These are phyloP conservation scores for Thaumatotibia leucotreta DNA, from an alignment of 1,140 invertebrate species.

Conservation along the genomic window DNA sequence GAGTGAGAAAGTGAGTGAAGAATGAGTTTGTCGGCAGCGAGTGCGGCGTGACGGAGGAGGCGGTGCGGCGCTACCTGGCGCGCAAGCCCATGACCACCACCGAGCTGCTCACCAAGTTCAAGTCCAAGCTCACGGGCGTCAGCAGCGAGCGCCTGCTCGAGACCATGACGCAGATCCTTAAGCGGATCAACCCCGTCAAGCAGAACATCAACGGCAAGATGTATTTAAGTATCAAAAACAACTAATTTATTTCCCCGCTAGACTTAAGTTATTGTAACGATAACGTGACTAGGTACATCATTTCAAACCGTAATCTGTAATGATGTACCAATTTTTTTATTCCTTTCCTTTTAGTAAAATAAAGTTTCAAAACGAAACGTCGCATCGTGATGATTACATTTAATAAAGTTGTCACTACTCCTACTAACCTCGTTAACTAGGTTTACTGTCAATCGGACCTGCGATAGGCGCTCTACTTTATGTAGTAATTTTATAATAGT, in stretches of 20 bases:
- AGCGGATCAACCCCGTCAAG: slow-evolving; percentile 95
- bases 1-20: not conserved
- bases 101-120: slow-evolving; percentile 96
- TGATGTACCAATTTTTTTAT: too few relatives aligned
- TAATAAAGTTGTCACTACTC: too few relatives aligned
- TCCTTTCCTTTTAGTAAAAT: too few relatives aligned
- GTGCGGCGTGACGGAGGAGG: slow-evolving; percentile 95
- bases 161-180: slow-evolving; percentile 95
- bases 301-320: too few relatives aligned
- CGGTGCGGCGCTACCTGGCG: slow-evolving; percentile 93
- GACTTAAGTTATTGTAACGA: too few relatives aligned
- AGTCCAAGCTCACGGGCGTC: slow-evolving; percentile 94
- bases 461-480: too few relatives aligned
- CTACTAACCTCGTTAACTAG: too few relatives aligned
- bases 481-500: too few relatives aligned
- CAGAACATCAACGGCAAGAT: slow-evolving; percentile 96
- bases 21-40: slow-evolving; percentile 76
- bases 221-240: slow-evolving; percentile 91
- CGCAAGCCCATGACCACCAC: slow-evolving; percentile 98
- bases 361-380: too few relatives aligned
- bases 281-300: too few relatives aligned
- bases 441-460: too few relatives aligned
- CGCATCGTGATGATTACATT: too few relatives aligned
- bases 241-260: slow-evolving; percentile 35
- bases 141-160: slow-evolving; percentile 93